phyloP scores from a whole-genome alignment of 2,888 invertebrate genomes.

The Caenorhabditis japonica region DNA sequence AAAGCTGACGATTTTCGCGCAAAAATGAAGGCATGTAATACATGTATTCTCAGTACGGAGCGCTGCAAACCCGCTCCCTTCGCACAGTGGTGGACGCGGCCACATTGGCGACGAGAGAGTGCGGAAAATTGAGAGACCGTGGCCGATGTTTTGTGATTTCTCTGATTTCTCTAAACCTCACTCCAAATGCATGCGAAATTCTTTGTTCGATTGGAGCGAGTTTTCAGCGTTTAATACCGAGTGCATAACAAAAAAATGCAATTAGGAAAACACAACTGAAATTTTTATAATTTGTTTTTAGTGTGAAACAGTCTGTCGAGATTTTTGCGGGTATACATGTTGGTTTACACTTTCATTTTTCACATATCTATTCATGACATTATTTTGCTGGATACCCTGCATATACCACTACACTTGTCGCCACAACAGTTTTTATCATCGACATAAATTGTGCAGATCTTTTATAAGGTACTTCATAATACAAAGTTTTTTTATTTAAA shows the following conservation, averaged over 20 bases:
- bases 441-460: conserved; percentile 72
- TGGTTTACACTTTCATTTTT: conserved; percentile 60
- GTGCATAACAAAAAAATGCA: no score
- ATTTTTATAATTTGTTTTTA: background rate
- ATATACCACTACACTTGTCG: conserved; percentile 68
- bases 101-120: no score
- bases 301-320: conserved; percentile 20
- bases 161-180: background rate
- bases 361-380: conserved; percentile 57
- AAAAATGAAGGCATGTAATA: conserved; percentile 23
- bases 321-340: conserved; percentile 22
- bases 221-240: no score
- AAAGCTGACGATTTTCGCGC: conserved; percentile 31
- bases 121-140: no score
- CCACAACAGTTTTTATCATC: conserved; percentile 70
- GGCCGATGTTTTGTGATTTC: no score
- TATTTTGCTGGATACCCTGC: conserved; percentile 67
- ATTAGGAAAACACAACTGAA: no score
- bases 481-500: conserved; percentile 5
- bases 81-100: no score
- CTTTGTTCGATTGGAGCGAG: no score
- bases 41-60: no score
- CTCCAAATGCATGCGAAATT: no score
- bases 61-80: no score
- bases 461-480: conserved; percentile 69